Conservation (phyloP, 2,888 invertebrate species). For the Tachina lurida region DNA sequence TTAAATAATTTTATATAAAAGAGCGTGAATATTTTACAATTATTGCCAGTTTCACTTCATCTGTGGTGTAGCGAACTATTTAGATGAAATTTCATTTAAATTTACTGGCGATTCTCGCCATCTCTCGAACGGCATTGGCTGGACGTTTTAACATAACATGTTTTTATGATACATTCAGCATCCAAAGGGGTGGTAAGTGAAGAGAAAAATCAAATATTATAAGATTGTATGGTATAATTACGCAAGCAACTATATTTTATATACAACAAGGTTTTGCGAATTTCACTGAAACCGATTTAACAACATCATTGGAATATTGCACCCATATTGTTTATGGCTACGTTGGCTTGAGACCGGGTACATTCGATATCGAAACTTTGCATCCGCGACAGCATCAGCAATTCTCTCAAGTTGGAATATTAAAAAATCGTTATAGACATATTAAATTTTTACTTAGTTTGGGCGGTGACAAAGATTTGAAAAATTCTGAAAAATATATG, state of each 20-base stretch:
- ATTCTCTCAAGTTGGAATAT: slow-evolving; percentile 87
- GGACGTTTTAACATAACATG: slow-evolving; percentile 77
- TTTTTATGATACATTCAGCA: slow-evolving; percentile 79
- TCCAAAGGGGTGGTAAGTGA: slow-evolving; percentile 78
- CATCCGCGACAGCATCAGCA: slow-evolving; percentile 88
- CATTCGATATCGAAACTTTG: slow-evolving; percentile 87
- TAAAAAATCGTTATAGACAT: slow-evolving; percentile 88
- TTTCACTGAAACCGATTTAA: slow-evolving; percentile 88
- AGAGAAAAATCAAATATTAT: not conserved
- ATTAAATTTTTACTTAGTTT: slow-evolving; percentile 89
- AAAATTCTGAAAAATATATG: slow-evolving; percentile 88
- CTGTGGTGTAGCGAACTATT: not conserved
- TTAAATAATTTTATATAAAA: slow-evolving; percentile 28
- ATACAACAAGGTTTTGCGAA: slow-evolving; percentile 87
- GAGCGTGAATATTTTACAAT: not conserved
- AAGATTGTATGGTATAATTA: not conserved
- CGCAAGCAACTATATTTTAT: too few relatives aligned
- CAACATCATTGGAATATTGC: slow-evolving; percentile 89
- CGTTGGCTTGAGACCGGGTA: slow-evolving; percentile 88
- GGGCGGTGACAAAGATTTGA: slow-evolving; percentile 89
- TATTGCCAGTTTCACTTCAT: not conserved
- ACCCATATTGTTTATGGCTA: slow-evolving; percentile 91
- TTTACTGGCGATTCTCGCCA: slow-evolving; percentile 21
- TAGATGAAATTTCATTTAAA: slow-evolving; percentile 40
- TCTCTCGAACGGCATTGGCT: slow-evolving; percentile 69